Base-by-base conservation (phyloP, 2,888 invertebrate species). In the Prosopocoilus inquinatus region DNA sequence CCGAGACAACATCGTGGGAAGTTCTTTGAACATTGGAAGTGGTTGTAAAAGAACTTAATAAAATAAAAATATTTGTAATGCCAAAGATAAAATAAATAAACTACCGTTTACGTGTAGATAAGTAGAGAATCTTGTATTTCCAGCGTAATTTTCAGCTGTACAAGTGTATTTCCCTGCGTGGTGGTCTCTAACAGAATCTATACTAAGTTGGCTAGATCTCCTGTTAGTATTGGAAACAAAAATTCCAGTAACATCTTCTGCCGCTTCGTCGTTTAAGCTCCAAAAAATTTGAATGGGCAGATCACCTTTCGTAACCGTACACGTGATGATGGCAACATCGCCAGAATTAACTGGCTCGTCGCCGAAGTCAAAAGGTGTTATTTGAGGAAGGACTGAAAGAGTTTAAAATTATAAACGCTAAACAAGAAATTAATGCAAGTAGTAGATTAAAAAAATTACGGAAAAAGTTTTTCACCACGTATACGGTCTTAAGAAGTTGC, bases 111-210 rank as follows among this genome's bases (percentile, higher is more conserved):
- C 88, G 64, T 81, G 79, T 65, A 91, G 80, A 69, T 81, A 80
- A 45, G 88, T 80, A 4, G 87, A 84, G 71, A 84, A 84, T 69
- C 83, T 83, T 44, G 84, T 81, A 62, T 80, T 78, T 58, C 89
- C 90, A 39, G 88, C 89, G 65, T 78, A 78, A 75, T 90, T 90
- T 48, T 78, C 77, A n/a, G 85, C 89, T 52, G 82, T 80, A 73
- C 91, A 91, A 63, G 88, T 87, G 70, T 89, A 91, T 55, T 85
- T 79, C 64, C 91, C 91, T 59, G 84, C 85, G 74, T 91, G 90
- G 63, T 84, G 81, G 45, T 86, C 87, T 49, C 84, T 84, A 44
- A 91, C 89, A 9, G 86, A 82, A 66, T 88, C 88, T 41, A 87
- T 85, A 75, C 76, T 83, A 65, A 80, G 75, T 32, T 81, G 79